These are phyloP conservation scores for Stenopsyche tienmushanensis DNA, from an alignment of 1,140 invertebrate genomes.

Conservation along the genomic window DNA sequence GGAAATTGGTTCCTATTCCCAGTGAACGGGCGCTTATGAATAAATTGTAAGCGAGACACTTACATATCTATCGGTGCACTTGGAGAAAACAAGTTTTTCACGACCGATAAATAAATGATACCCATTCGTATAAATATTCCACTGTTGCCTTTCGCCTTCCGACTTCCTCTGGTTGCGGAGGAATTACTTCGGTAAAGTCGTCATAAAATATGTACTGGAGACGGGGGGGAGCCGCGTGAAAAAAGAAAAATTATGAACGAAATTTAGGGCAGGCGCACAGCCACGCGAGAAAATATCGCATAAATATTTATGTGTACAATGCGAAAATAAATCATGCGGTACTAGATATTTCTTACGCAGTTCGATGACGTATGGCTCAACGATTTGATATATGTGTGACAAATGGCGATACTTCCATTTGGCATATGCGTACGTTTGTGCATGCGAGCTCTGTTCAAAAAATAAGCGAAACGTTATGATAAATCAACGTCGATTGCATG, in stretches of 20 bases:
- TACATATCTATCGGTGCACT: slow-evolving; percentile 27
- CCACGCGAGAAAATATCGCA: not conserved
- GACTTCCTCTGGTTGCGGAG: not conserved
- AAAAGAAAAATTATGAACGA: not conserved
- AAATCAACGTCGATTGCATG: not conserved
- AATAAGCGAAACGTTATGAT: not conserved
- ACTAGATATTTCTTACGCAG: not conserved
- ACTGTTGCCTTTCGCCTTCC: not conserved
- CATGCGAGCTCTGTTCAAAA: not conserved
- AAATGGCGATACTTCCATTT: not conserved
- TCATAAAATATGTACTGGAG: not conserved
- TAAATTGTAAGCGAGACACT: slow-evolving; percentile 20
- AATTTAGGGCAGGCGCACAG: not conserved
- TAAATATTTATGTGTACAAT: not conserved
- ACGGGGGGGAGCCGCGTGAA: not conserved
- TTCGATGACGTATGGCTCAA: not conserved
- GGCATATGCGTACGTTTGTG: not conserved
- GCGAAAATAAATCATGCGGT: not conserved
- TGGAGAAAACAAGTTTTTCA: slow-evolving; percentile 18
- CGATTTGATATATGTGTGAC: not conserved
- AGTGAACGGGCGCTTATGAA: slow-evolving; percentile 14
- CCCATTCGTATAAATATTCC: slow-evolving; percentile 3
- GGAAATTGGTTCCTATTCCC: slow-evolving; percentile 10
- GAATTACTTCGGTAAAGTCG: not conserved
- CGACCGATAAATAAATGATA: slow-evolving; percentile 17